Evolutionary conservation across 1,140 invertebrate species (phyloP), one percentile per base, ranked within the genome.

Genomic region (Condylostylus longicornis): DNA sequence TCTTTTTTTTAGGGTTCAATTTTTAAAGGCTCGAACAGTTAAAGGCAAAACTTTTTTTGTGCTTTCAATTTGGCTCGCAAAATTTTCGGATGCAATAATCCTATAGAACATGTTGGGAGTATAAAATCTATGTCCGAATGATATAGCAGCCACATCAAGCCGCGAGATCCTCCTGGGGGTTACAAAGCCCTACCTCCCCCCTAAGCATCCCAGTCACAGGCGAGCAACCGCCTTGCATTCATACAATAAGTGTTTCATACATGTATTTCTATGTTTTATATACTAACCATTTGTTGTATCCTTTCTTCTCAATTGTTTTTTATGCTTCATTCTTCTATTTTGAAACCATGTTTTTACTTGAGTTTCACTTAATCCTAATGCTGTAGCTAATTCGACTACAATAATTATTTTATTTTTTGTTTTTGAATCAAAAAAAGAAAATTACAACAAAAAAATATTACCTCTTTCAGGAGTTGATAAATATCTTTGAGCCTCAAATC

Each of bases 271-370:
- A 13, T 18, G n/a, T 5, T n/a, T 20, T 15, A 34, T 25, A 29
- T 12, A 47, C 51, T 55, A 34, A 60, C 57, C 57, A 48, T 54
- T 58, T 35, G 50, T 48, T 33, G 48, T 49, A 40, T 61, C 58
- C 14, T 55, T 46, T 33, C 58, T 43, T 33, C 86, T 66, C 51
- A 93, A 69, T 53, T 93, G 82, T 56, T 96, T 96, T 69, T 96
- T 96, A 61, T 95, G 89, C 53, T 96, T 97, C 90, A 96, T 96
- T 44, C 90, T 66, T 12, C 90, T 65, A 63, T 96, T 96, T 65
- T 96, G 91, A 64, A 96, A 97, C 93, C 91, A 97, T 21, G 89
- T 95, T 68, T 95, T 96, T 30, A 95, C 90, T 65, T 99, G 95
- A 0, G 94, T 94, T 67, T 99, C 93, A 2, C 87, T 94, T 3